Evolutionary conservation across 2,888 invertebrate species (phyloP), one percentile per base, ranked within the genome.

Genomic region (Galeruca laticollis): DNA sequence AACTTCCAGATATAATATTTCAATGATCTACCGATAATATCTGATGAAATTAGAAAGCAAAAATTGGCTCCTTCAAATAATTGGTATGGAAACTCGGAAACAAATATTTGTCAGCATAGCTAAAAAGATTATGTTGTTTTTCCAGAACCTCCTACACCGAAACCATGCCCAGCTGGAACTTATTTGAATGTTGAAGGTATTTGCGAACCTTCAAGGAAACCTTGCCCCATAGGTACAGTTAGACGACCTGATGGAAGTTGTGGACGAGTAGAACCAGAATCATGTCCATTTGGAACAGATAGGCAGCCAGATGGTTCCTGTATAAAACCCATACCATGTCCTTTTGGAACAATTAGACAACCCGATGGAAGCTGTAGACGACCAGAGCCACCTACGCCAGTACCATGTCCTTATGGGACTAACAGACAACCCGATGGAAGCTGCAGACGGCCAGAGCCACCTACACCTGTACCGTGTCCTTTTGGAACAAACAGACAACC

Each of bases 101-200:
- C n/a, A n/a, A n/a, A n/a, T n/a, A n/a, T n/a, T n/a, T n/a, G n/a
- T n/a, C n/a, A n/a, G n/a, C n/a, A n/a, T n/a, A n/a, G n/a, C n/a
- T n/a, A n/a, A n/a, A n/a, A n/a, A n/a, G n/a, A n/a, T n/a, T n/a
- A n/a, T n/a, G n/a, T n/a, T n/a, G 3, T 26, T 26, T n/a, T 73
- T 71, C n/a, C 18, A 69, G 69, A 65, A 15, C 62, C 60, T 9
- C 51, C 65, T 11, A 70, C 69, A 31, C 51, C 52, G 21, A 20
- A 37, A 51, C 47, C 40, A 9, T 76, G 76, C 69, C 68, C 71
- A 47, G 68, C 72, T 37, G 74, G 77, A 37, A 70, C 70, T 2
- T 60, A 66, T 56, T 64, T 69, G 57, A 66, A 62, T 63, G 70
- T 65, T 1, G 73, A 66, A 31, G 73, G 73, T 33, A 64, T n/a